Evolutionary conservation across 1,140 invertebrate species (phyloP).

Genomic region (Drosophila saltans): DNA sequence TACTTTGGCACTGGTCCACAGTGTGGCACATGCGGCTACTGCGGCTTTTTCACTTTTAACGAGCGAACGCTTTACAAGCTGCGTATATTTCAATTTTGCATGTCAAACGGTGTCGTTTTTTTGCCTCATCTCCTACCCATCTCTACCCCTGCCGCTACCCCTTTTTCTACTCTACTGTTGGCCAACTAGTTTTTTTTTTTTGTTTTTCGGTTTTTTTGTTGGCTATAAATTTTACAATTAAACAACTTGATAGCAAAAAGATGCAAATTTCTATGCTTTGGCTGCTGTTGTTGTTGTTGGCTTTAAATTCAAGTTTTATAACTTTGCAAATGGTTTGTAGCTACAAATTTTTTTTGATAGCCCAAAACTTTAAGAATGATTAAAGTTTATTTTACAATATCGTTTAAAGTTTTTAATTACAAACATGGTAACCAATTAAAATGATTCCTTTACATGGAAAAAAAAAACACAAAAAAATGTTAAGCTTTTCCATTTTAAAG

Average conservation of each 20-base stretch:
- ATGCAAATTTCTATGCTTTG: constrained; percentile 15
- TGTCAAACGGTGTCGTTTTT: constrained; percentile 45
- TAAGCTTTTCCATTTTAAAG: too few species aligned
- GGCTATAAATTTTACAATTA: constrained; percentile 59
- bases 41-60: constrained; percentile 81
- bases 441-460: background rate
- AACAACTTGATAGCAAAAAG: constrained; percentile 52
- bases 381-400: constrained; percentile 2
- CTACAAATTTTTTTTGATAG: constrained; percentile 55
- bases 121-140: background rate
- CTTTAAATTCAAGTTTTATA: constrained; percentile 38
- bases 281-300: constrained; percentile 26
- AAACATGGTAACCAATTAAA: background rate
- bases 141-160: background rate
- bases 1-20: background rate
- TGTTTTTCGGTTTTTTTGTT: constrained; percentile 4
- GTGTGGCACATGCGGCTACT: constrained; percentile 71
- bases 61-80: constrained; percentile 57
- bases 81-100: constrained; percentile 67
- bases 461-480: background rate
- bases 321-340: constrained; percentile 22
- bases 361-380: background rate
- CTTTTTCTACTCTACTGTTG: background rate
- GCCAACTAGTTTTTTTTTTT: constrained; percentile 15
- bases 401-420: constrained; percentile 4